phyloP scores from a whole-genome alignment of 1,140 invertebrate genomes.

The Metopolophium dirhodum region DNA sequence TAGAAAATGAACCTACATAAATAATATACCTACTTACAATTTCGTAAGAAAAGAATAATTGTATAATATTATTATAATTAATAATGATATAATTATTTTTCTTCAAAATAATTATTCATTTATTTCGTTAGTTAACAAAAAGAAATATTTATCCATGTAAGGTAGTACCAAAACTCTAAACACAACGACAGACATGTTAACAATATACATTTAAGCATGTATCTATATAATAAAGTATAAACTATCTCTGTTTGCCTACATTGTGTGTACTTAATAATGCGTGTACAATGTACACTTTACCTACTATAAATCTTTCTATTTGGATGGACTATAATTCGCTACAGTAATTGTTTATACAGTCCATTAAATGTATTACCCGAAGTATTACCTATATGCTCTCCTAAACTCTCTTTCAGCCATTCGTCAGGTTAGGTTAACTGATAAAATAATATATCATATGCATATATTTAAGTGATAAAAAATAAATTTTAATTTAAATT shows the following conservation, averaged over 20 bases:
- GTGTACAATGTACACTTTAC: not conserved
- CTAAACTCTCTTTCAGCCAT: not conserved
- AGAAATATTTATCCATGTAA: not conserved
- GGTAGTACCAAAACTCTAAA: not conserved
- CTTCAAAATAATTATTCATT: not conserved
- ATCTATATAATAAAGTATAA: not conserved
- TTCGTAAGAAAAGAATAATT: not conserved
- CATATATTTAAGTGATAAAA: not conserved
- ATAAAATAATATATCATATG: not conserved
- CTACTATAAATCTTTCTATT: constrained; percentile 5
- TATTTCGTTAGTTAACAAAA: not conserved
- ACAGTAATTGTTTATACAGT: not conserved
- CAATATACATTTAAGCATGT: not conserved
- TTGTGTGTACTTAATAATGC: not conserved
- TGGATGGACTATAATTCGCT: not conserved
- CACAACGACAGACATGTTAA: not conserved
- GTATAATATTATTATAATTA: not conserved
- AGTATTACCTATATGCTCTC: no score
- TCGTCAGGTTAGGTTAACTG: not conserved
- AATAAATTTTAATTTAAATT: not conserved
- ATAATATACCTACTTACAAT: no score
- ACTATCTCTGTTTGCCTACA: not conserved
- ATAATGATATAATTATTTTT: not conserved
- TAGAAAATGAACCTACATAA: no score
- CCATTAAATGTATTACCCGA: not conserved